phyloP scores from a whole-genome alignment of 1,140 invertebrate species.

The Monomorium pharaonis region DNA sequence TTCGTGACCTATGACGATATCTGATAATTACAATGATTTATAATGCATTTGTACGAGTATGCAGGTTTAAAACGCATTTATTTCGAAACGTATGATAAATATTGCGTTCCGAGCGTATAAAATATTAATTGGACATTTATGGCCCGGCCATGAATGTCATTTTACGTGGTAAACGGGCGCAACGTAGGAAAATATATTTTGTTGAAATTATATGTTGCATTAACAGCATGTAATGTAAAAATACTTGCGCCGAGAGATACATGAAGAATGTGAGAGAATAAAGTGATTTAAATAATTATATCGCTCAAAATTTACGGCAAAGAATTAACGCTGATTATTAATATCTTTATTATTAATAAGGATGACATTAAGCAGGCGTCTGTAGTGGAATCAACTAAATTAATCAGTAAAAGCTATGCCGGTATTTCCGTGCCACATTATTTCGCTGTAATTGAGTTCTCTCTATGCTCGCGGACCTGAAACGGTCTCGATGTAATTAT shows the following conservation, averaged over 20 bases:
- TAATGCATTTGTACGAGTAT: not conserved
- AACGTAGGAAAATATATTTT: not conserved
- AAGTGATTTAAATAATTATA: not conserved
- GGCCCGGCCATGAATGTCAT: not conserved
- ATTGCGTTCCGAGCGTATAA: not conserved
- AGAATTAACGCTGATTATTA: not conserved
- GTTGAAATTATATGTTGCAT: not conserved
- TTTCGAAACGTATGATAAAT: not conserved
- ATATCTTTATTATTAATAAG: constrained; percentile 22
- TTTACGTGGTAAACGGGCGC: not conserved
- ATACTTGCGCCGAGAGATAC: not conserved
- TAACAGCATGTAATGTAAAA: constrained; percentile 6
- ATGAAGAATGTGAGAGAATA: not conserved
- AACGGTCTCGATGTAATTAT: constrained; percentile 30
- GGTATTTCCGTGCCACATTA: not conserved
- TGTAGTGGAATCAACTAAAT: constrained; percentile 21
- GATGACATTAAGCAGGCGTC: not conserved
- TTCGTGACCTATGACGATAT: not conserved
- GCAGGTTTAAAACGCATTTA: not conserved
- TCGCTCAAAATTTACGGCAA: not conserved
- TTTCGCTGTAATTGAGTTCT: constrained; percentile 35
- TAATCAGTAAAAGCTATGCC: constrained; percentile 18
- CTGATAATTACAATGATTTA: constrained; percentile 8
- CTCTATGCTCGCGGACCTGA: not conserved
- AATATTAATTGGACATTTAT: constrained; percentile 45